phyloP scores from a whole-genome alignment of 1,140 invertebrate species.

The Polyergus mexicanus region DNA sequence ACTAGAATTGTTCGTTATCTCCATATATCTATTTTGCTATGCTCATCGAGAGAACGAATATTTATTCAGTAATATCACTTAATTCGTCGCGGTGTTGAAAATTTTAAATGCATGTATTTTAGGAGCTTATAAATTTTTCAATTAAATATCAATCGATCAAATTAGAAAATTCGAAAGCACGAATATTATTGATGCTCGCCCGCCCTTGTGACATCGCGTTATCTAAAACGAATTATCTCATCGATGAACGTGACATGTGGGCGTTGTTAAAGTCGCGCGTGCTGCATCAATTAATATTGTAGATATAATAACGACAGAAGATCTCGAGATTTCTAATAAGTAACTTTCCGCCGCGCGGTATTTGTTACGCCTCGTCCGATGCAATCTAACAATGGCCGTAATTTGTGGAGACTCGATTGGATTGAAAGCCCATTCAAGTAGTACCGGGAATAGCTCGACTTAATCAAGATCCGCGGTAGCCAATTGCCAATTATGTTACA shows the following conservation, averaged over 20 bases:
- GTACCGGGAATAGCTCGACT: constrained; percentile 63
- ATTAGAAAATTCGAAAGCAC: not conserved
- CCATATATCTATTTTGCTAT: not conserved
- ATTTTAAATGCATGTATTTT: not conserved
- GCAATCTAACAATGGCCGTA: constrained; percentile 54
- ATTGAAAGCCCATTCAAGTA: constrained; percentile 46
- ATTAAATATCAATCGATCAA: not conserved
- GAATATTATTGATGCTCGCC: not conserved
- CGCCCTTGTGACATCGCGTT: not conserved
- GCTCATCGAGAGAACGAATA: not conserved
- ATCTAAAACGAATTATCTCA: not conserved
- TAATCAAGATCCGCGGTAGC: constrained; percentile 67
- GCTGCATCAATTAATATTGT: constrained; percentile 8
- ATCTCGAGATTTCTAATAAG: constrained; percentile 26
- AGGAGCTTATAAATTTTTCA: not conserved
- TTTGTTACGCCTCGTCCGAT: constrained; percentile 47
- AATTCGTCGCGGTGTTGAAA: not conserved
- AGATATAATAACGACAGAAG: constrained; percentile 39
- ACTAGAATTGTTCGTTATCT: not conserved
- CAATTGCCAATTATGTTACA: constrained; percentile 71
- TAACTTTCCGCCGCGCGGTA: constrained; percentile 43
- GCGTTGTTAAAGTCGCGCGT: constrained; percentile 14
- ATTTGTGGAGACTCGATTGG: constrained; percentile 61
- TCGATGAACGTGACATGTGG: not conserved
- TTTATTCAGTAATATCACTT: too few species aligned